Evolutionary conservation across 2,113 vertebrate species (phyloP).

Genomic region (Macheiramphus alcinus): DNA sequence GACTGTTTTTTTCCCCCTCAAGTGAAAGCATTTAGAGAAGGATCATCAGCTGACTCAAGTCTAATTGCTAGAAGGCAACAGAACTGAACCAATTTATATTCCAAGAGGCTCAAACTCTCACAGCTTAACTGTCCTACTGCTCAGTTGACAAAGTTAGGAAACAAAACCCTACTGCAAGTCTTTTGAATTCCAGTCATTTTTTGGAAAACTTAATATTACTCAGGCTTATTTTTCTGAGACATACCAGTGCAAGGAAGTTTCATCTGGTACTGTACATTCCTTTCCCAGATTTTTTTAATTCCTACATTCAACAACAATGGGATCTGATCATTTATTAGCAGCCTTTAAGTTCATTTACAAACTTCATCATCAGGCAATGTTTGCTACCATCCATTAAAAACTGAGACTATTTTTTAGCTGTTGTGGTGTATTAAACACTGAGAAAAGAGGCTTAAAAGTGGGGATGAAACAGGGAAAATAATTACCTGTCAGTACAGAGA

Average conservation of each 20-base stretch:
- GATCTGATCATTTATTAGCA: neutral
- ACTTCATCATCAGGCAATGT: neutral
- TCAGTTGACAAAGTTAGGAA: neutral
- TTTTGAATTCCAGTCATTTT: neutral
- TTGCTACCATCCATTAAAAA: neutral
- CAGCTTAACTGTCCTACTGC: neutral
- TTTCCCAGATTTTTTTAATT: neutral
- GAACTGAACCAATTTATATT: neutral
- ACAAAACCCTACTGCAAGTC: neutral
- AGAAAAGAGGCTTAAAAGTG: neutral
- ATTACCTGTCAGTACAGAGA: neutral
- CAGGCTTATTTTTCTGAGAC: neutral
- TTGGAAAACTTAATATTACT: neutral
- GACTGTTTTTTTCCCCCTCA: neutral
- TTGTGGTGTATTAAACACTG: neutral
- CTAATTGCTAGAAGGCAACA: neutral
- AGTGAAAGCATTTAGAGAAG: neutral
- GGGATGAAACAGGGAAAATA: neutral
- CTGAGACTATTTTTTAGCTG: neutral
- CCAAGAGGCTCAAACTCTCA: neutral
- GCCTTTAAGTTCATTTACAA: neutral
- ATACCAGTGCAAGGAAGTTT: neutral
- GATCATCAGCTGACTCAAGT: neutral
- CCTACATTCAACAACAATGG: neutral
- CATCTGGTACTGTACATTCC: neutral